Conservation (phyloP, 2,113 vertebrate genomes). For the Lepisosteus osseus region DNA sequence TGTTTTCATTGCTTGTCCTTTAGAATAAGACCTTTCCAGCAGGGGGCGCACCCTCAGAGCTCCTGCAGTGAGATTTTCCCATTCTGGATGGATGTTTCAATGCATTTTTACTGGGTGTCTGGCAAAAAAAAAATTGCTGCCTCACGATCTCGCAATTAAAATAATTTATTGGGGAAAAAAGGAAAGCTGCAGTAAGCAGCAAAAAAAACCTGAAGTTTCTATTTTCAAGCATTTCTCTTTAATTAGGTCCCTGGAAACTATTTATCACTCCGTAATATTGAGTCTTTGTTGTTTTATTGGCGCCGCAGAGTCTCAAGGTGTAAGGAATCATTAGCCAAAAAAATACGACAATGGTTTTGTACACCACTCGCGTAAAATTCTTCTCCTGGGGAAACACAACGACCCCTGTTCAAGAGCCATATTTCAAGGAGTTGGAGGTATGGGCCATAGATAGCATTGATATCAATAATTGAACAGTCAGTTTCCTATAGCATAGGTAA, state of each 20-base stretch:
- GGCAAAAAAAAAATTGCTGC: too few relatives aligned
- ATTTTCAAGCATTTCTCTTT: constrained; percentile 1
- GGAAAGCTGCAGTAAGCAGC: background rate
- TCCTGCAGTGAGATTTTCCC: too few relatives aligned
- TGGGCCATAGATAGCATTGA: background rate
- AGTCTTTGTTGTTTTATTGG: background rate
- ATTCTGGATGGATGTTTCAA: too few relatives aligned
- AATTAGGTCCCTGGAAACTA: constrained; percentile 17
- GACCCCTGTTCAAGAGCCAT: background rate
- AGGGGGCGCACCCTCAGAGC: too few relatives aligned
- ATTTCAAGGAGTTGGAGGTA: background rate
- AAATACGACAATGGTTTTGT: background rate
- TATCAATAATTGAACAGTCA: background rate
- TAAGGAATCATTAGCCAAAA: constrained; percentile 3
- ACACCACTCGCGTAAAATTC: background rate
- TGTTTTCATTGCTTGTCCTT: too few relatives aligned
- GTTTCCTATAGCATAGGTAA: background rate
- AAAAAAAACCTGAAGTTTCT: background rate
- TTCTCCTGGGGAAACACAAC: background rate
- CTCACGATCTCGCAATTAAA: too few relatives aligned
- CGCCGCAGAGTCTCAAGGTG: background rate
- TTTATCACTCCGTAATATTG: constrained; percentile 6
- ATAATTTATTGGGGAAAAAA: background rate
- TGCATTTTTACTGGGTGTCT: too few relatives aligned
- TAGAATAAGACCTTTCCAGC: too few relatives aligned